Evolutionary conservation across 2,888 invertebrate genomes (phyloP), one percentile per base, ranked within the genome.

Genomic region (Cistogaster globosa): DNA sequence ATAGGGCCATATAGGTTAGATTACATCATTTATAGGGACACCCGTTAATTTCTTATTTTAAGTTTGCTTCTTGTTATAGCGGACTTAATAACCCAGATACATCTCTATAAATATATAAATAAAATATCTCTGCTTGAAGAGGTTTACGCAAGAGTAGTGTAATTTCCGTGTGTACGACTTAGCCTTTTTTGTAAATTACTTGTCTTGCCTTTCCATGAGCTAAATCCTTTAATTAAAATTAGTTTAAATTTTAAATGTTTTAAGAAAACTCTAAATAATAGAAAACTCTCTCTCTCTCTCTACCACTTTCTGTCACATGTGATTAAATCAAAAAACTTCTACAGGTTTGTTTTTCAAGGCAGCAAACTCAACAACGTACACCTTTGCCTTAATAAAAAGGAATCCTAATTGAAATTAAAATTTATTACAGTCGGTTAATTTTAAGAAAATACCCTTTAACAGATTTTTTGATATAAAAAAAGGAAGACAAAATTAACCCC

Each of bases 151-250:
- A 26, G 26, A 26, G 26, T 26, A 26, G 26, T 26, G 26, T 2
- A 26, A 2, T 26, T 26, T 26, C 26, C 26, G 1, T 26, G 26
- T 4, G 26, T 26, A 26, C 4, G 4, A 1, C 2, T 26, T 26
- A 2, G 26, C 26, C 26, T 26, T 26, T 26, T 57, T 26, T n/a
- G 11, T 16, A 0, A 32, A 6, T 32, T 32, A 32, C 32, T 2
- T 55, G 12, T 45, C 18, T 55, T 20, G 2, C 7, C n/a, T 14
- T 36, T 1, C 16, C 0, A 2, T 0, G 2, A 45, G 20, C 16
- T 69, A 69, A 76, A 63, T 60, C 20, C 69, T 22, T 87, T 87
- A 90, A 89, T 89, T 89, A 89, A 90, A 90, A 90, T 90, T 81
- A 84, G 90, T 90, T 88, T 87, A 32, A 77, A 78, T 75, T 77